Conservation (phyloP, 1,140 invertebrate genomes). For the Triops longicaudatus region DNA sequence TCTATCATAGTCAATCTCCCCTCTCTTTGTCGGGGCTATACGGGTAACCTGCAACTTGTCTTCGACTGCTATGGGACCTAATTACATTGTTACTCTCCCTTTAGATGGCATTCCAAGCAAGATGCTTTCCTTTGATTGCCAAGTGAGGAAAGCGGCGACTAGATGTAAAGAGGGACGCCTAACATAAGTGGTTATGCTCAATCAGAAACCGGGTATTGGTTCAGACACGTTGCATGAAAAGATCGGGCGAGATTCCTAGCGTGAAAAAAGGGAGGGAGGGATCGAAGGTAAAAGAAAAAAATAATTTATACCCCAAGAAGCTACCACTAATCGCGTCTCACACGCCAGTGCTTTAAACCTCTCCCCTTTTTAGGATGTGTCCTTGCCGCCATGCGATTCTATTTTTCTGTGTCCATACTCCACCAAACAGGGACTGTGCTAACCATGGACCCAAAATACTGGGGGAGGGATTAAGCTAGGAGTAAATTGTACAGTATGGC, state of each 20-base stretch:
- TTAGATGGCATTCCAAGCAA: background rate
- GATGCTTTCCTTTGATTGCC: background rate
- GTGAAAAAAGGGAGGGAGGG: background rate
- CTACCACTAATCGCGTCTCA: constrained; percentile 10
- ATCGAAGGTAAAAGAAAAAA: constrained; percentile 13
- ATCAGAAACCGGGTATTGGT: background rate
- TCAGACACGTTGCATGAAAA: too few relatives aligned
- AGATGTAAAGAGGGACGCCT: background rate
- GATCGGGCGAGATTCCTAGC: background rate
- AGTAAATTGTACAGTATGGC: background rate
- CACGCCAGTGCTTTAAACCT: constrained; percentile 1
- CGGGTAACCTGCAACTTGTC: constrained; percentile 9
- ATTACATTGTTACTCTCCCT: constrained; percentile 15
- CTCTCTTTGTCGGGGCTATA: background rate
- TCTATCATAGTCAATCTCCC: background rate
- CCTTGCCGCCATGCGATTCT: background rate
- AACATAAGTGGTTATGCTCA: background rate
- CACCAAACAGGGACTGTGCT: too few relatives aligned
- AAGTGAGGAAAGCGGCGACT: background rate
- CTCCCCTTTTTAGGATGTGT: background rate
- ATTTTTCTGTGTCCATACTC: background rate
- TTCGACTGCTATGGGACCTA: background rate
- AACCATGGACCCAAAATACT: too few relatives aligned
- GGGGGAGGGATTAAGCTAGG: too few relatives aligned
- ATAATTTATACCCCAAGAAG: constrained; percentile 15